Evolutionary conservation across 2,113 vertebrate genomes (phyloP).

Genomic region (Ivindomyrus marchei): DNA sequence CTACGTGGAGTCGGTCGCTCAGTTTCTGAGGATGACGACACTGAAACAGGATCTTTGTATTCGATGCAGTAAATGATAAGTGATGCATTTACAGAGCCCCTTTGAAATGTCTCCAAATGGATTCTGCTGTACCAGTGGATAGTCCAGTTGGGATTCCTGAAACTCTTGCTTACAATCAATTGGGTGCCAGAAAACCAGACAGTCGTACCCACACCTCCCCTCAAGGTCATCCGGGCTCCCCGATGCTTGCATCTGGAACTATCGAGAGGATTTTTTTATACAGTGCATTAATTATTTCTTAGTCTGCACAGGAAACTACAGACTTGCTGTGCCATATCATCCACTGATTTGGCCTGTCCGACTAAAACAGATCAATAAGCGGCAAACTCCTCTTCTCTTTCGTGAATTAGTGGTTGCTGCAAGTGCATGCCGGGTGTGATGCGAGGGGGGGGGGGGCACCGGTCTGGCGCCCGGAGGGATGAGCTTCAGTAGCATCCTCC

Average conservation of each 20-base stretch:
- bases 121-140: constrained; percentile 21
- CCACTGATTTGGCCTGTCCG: neutral
- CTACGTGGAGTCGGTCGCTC: neutral
- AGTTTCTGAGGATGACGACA: neutral
- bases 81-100: constrained; percentile 19
- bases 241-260: neutral
- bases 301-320: constrained; percentile 9
- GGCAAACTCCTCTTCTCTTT: neutral
- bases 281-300: constrained; percentile 20
- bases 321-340: neutral
- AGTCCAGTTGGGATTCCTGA: constrained; percentile 21
- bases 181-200: constrained; percentile 3
- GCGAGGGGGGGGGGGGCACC: neutral
- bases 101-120: constrained; percentile 11
- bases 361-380: neutral
- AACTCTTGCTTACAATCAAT: constrained; percentile 27
- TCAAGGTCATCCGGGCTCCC: constrained; percentile 1
- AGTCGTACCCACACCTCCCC: neutral
- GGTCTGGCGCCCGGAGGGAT: neutral
- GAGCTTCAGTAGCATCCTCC: neutral
- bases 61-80: constrained; percentile 11
- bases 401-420: neutral
- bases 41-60: constrained; percentile 6
- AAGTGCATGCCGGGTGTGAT: neutral
- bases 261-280: constrained; percentile 5